Evolutionary conservation across 1,140 invertebrate species (phyloP).

Genomic region (Zelostemma sp.): DNA sequence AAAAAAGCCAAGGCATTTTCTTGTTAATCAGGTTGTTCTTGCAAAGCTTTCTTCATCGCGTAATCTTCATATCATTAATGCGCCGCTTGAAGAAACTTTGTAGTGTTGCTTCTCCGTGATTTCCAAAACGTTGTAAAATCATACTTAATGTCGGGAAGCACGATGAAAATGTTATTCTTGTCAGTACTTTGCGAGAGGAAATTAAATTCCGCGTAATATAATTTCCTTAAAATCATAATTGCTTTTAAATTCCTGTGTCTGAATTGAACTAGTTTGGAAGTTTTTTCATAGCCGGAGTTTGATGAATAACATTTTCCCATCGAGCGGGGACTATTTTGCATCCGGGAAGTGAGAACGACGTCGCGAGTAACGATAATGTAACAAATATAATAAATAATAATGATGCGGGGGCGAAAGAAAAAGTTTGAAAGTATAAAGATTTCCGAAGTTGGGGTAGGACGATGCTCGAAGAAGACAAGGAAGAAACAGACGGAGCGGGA

Average conservation of each 20-base stretch:
- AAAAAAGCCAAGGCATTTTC: too few species aligned
- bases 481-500: slow-evolving; percentile 44
- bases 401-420: slow-evolving; percentile 7
- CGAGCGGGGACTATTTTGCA: too few species aligned
- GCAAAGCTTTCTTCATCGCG: too few species aligned
- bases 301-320: too few species aligned
- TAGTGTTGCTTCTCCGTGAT: slow-evolving; percentile 34
- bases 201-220: slow-evolving; percentile 30
- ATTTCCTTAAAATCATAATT: slow-evolving; percentile 40
- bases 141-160: slow-evolving; percentile 35
- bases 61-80: slow-evolving; percentile 28
- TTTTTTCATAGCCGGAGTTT: too few species aligned
- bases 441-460: slow-evolving; percentile 28
- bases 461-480: slow-evolving; percentile 31
- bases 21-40: neutral
- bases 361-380: neutral
- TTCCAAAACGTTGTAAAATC: slow-evolving; percentile 37
- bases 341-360: too few species aligned
- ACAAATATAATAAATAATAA: slow-evolving; percentile 4
- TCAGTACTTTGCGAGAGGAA: slow-evolving; percentile 25
- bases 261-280: too few species aligned
- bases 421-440: slow-evolving; percentile 36
- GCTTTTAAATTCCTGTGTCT: too few species aligned
- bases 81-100: slow-evolving; percentile 30
- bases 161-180: slow-evolving; percentile 39